A percentile compares a stretch with the other conserved stretches of the same genome.
Evolutionary conservation across 2,888 invertebrate species (phyloP).

Genomic region (Sycophila texana): DNA sequence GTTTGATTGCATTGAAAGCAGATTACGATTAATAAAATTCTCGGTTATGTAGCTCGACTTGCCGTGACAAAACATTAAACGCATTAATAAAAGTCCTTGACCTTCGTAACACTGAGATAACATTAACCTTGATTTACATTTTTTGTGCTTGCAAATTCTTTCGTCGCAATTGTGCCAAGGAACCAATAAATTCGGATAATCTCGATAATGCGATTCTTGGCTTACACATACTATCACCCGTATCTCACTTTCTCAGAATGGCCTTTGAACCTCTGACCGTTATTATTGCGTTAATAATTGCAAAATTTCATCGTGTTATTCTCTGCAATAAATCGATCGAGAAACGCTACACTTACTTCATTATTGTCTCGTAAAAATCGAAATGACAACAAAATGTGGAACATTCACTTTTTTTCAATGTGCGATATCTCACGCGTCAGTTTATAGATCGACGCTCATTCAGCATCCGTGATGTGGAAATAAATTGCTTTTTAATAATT

Average conservation of each 20-base stretch:
- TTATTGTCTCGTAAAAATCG: no score
- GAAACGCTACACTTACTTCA: not conserved
- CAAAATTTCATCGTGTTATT: not conserved
- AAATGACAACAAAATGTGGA: not conserved
- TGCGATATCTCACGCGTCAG: no score
- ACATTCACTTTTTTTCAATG: not conserved
- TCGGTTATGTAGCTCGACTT: not conserved
- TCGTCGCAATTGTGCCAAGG: not conserved
- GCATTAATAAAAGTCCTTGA: not conserved
- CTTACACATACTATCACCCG: no score
- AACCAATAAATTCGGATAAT: not conserved
- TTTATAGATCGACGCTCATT: not conserved
- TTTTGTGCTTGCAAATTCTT: not conserved
- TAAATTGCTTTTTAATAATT: not conserved
- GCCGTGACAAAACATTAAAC: not conserved
- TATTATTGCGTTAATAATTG: not conserved
- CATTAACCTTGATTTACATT: slow-evolving; percentile 5
- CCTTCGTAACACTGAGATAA: slow-evolving; percentile 9
- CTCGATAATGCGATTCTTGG: no score
- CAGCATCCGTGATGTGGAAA: not conserved
- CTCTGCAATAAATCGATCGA: not conserved
- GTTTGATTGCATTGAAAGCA: not conserved
- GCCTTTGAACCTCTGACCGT: not conserved
- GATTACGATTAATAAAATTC: not conserved
- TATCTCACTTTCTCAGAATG: not conserved